A percentile compares a stretch with the other conserved stretches of the same genome.
phyloP scores from a whole-genome alignment of 2,888 invertebrate species.

The Nowickia ferox region DNA sequence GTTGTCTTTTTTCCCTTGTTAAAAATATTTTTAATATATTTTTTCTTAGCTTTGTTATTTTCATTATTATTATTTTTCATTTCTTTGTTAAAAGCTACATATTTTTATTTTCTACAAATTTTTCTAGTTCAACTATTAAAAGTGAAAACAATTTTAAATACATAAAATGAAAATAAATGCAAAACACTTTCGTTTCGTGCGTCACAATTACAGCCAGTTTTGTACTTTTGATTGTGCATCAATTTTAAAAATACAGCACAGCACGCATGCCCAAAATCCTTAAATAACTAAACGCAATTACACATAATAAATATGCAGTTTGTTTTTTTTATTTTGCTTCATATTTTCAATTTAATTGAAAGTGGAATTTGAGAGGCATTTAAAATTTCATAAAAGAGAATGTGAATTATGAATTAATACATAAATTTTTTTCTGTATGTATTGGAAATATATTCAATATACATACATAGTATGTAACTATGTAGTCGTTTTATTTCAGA shows the following conservation, averaged over 20 bases:
- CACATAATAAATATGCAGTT: too few relatives aligned
- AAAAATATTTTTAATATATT: constrained; percentile 46
- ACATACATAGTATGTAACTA: too few relatives aligned
- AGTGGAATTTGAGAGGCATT: too few relatives aligned
- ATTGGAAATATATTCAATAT: too few relatives aligned
- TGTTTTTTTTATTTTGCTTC: neutral
- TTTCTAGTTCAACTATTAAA: constrained; percentile 69
- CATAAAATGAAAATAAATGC: constrained; percentile 18
- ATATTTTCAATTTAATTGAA: neutral
- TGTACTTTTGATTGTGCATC: neutral
- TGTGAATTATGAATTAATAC: too few relatives aligned
- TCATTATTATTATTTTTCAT: constrained; percentile 1
- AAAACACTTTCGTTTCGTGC: constrained; percentile 64
- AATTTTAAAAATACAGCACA: constrained; percentile 24
- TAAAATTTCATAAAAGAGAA: too few relatives aligned
- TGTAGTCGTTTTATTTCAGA: too few relatives aligned
- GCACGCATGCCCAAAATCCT: constrained; percentile 48
- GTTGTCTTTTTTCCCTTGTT: neutral
- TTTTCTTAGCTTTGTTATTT: constrained; percentile 21
- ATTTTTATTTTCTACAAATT: constrained; percentile 38
- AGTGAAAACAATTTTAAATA: constrained; percentile 59
- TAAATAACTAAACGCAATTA: neutral
- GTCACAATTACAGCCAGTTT: constrained; percentile 24
- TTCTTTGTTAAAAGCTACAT: constrained; percentile 13
- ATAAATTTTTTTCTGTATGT: too few relatives aligned